These are phyloP conservation scores for Encarsia formosa DNA, from an alignment of 2,888 invertebrate genomes.

Conservation along the genomic window DNA sequence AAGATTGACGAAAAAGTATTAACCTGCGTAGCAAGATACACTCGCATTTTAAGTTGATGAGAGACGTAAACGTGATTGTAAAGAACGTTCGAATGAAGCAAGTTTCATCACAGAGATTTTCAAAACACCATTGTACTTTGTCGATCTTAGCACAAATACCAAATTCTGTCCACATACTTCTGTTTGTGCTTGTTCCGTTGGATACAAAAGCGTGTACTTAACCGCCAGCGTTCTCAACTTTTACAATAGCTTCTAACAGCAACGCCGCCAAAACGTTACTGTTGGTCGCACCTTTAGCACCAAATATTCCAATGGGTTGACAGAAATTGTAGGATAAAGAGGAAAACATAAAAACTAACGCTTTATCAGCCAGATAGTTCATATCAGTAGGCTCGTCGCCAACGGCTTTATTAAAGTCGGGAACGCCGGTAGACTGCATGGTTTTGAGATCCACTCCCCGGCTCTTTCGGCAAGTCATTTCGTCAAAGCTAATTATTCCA, in stretches of 20 bases:
- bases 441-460: too few relatives aligned
- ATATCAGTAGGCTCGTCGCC: too few relatives aligned
- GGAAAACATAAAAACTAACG: constrained; percentile 24
- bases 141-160: background rate
- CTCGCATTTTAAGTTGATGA: too few relatives aligned
- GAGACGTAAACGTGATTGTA: too few relatives aligned
- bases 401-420: too few relatives aligned
- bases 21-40: too few relatives aligned
- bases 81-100: too few relatives aligned
- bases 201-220: background rate
- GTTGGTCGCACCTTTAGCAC: constrained; percentile 13
- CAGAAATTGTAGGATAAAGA: constrained; percentile 13
- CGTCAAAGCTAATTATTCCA: too few relatives aligned
- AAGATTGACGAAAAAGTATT: too few relatives aligned
- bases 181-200: background rate
- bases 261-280: constrained; percentile 1
- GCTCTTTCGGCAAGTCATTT: too few relatives aligned
- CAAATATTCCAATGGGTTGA: constrained; percentile 26
- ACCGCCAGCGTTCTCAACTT: constrained; percentile 1
- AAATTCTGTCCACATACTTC: background rate
- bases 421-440: too few relatives aligned
- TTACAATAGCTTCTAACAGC: constrained; percentile 6
- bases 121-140: background rate
- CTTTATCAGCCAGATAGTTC: too few relatives aligned
- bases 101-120: background rate